phyloP scores from a whole-genome alignment of 2,797 vertebrate species.

The Chrysocyon brachyurus region DNA sequence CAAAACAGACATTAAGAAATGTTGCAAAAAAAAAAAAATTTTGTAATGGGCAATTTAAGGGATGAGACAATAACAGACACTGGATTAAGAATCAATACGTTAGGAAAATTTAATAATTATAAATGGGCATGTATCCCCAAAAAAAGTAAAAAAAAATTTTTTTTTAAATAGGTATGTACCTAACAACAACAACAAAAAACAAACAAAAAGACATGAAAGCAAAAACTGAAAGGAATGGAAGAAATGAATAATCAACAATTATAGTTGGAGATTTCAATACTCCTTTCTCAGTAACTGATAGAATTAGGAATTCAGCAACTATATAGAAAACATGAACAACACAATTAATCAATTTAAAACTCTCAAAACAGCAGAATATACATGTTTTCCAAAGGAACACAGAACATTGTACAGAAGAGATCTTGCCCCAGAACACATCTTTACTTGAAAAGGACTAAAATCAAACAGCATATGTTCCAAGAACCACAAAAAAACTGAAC shows the following conservation, averaged over 20 bases:
- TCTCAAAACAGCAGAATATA: background rate
- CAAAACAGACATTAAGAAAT: background rate
- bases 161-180: background rate
- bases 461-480: background rate
- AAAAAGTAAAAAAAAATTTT: background rate
- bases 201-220: background rate
- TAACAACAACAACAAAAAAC: background rate
- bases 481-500: background rate
- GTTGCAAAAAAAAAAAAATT: background rate
- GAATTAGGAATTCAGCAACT: background rate
- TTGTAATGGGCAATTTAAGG: background rate
- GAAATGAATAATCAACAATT: background rate
- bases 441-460: conserved; percentile 11
- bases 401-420: background rate
- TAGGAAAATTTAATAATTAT: background rate
- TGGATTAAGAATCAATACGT: background rate
- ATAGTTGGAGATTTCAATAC: background rate
- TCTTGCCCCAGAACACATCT: background rate
- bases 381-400: background rate
- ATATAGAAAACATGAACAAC: background rate
- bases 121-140: background rate
- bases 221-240: background rate
- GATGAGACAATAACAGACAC: background rate
- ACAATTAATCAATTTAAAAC: background rate
- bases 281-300: background rate